These are phyloP conservation scores for Dipodomys spectabilis DNA, from an alignment of 2,113 vertebrate genomes.

Conservation along the genomic window DNA sequence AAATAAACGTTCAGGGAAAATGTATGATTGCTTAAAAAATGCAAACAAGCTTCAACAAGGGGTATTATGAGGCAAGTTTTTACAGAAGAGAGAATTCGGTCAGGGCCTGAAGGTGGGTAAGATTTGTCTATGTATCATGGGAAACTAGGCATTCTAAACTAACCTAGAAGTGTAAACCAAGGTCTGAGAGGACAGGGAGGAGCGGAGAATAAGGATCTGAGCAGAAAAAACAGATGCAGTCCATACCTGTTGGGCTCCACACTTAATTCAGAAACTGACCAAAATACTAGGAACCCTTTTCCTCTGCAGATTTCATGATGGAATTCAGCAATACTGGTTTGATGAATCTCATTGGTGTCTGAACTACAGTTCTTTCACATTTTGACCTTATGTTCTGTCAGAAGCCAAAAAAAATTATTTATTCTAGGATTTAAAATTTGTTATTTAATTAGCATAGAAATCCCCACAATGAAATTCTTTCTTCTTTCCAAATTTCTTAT, in stretches of 20 bases:
- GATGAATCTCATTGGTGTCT: background rate
- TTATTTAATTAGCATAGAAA: background rate
- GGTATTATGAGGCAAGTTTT: background rate
- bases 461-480: background rate
- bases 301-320: background rate
- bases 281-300: background rate
- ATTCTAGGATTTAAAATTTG: background rate
- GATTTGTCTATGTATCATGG: no score
- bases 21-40: background rate
- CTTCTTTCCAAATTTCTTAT: background rate
- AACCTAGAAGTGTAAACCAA: background rate
- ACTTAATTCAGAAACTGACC: rapidly evolving
- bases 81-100: background rate
- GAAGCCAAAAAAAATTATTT: background rate
- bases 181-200: background rate
- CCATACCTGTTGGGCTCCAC: background rate
- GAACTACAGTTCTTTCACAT: background rate
- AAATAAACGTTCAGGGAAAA: background rate
- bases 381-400: background rate
- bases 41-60: background rate
- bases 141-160: background rate
- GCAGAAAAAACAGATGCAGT: background rate
- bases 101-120: background rate
- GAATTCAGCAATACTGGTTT: background rate
- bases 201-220: rapidly evolving